Conservation (phyloP, 2,888 invertebrate species). For the Tanytarsus gracilentus region DNA sequence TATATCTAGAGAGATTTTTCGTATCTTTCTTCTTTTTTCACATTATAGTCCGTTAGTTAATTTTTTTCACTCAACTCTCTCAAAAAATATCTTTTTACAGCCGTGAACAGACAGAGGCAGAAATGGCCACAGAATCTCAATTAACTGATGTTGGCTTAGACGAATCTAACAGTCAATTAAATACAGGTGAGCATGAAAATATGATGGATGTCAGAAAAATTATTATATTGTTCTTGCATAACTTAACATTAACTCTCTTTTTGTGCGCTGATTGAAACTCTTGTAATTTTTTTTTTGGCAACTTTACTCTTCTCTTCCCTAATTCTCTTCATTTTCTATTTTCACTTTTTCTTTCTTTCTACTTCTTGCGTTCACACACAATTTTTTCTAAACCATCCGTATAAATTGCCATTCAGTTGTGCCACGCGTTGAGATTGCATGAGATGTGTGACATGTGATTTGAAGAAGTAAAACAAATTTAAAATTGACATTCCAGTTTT, state of each 20-base stretch:
- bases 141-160: constrained; percentile 31
- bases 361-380: constrained; percentile 1
- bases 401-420: constrained; percentile 16
- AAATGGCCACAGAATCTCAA: constrained; percentile 31
- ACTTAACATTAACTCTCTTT: neutral
- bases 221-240: neutral
- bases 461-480: neutral
- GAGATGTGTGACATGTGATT: neutral
- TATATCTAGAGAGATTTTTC: too few relatives aligned
- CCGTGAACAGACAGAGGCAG: constrained; percentile 32
- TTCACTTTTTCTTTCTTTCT: constrained; percentile 5
- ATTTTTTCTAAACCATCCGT: too few relatives aligned
- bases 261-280: neutral
- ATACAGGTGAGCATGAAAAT: constrained; percentile 32
- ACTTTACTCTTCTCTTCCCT: too few relatives aligned
- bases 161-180: constrained; percentile 33
- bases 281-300: constrained; percentile 1
- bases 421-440: constrained; percentile 22
- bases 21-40: too few relatives aligned
- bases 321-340: too few relatives aligned
- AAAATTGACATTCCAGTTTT: neutral
- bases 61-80: too few relatives aligned
- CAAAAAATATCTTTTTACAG: too few relatives aligned
- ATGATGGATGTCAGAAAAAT: too few relatives aligned
- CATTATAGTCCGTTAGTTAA: too few relatives aligned